These are phyloP conservation scores for Agriopis aurantiaria DNA, from an alignment of 2,888 invertebrate species.

Conservation along the genomic window DNA sequence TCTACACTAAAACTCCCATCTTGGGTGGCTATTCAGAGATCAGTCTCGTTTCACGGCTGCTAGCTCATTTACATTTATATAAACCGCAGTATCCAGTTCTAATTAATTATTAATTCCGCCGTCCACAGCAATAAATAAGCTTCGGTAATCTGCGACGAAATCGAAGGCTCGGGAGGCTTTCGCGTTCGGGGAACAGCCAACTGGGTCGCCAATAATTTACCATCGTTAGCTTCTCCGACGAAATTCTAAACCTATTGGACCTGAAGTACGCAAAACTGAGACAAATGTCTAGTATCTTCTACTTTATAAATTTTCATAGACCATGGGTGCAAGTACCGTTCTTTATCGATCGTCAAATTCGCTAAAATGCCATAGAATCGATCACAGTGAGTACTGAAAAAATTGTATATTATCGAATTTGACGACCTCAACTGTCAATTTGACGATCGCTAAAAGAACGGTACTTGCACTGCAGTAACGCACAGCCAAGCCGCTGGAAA, in stretches of 20 bases:
- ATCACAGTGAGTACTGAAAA: too few species aligned
- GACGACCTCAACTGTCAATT: too few species aligned
- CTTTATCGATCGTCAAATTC: too few species aligned
- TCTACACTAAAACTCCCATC: not conserved
- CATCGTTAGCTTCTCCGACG: conserved; percentile 47
- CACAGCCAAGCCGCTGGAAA: too few species aligned
- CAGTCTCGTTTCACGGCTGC: not conserved
- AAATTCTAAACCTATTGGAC: conserved; percentile 44
- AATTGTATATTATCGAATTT: too few species aligned
- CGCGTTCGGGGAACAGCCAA: conserved; percentile 55
- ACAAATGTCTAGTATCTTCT: not conserved
- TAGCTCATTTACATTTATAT: conserved; percentile 24
- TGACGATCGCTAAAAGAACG: too few species aligned
- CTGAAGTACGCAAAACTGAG: conserved; percentile 5
- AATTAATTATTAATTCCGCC: conserved; percentile 35
- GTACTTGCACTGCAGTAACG: too few species aligned
- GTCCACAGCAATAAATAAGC: conserved; percentile 29
- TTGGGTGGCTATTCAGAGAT: not conserved
- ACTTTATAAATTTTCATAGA: too few species aligned
- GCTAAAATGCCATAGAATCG: too few species aligned
- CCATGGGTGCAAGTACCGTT: too few species aligned
- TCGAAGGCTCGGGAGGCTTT: conserved; percentile 36
- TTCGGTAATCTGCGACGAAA: conserved; percentile 31
- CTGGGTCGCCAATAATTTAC: conserved; percentile 54
- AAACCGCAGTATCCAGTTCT: conserved; percentile 24